Evolutionary conservation across 1,140 invertebrate species (phyloP), one percentile per base, ranked within the genome.

Genomic region (Pseudomyrmex dendroicus): DNA sequence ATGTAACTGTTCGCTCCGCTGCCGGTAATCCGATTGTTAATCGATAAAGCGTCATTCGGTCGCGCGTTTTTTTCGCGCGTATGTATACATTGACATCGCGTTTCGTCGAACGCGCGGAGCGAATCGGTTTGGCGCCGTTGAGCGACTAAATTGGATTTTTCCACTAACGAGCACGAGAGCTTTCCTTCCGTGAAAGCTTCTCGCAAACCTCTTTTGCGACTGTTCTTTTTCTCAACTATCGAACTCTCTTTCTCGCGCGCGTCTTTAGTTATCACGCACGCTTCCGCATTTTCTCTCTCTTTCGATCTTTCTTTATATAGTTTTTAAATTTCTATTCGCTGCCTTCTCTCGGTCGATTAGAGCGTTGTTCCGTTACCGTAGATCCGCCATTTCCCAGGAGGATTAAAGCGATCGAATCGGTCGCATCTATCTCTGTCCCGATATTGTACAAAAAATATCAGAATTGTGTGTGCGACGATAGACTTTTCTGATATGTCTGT

Each of bases 81-180:
- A 8, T 10, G 35, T 35, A 35, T 35, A 7, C 35, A 35, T 35
- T 35, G 48, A 57, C 25, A 64, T 73, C 73, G 67, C 67, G 20
- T 15, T 17, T 54, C 57, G 59, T 52, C 59, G 54, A 8, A 50
- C 22, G 22, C 59, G 20, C 73, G 61, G 59, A 61, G 13, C 48
- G 25, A 67, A 46, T n/a, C 48, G 61, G 46, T 57, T 56, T 88
- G 83, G 77, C 62, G 77, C 62, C 54, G 76, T 84, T 83, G 82
- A 15, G 63, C 62, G 67, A 57, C 76, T 85, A 86, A 88, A 89
- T 88, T 86, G 86, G 84, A 88, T 86, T 86, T 88, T 76, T 84
- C 73, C 85, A 68, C 68, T 80, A 82, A 83, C 88, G 73, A 82
- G 84, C 73, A 73, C 73, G 72, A 70, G 73, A 73, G 61, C 78